Evolutionary conservation across 2,113 vertebrate genomes (phyloP).

Genomic region (Physeter macrocephalus): DNA sequence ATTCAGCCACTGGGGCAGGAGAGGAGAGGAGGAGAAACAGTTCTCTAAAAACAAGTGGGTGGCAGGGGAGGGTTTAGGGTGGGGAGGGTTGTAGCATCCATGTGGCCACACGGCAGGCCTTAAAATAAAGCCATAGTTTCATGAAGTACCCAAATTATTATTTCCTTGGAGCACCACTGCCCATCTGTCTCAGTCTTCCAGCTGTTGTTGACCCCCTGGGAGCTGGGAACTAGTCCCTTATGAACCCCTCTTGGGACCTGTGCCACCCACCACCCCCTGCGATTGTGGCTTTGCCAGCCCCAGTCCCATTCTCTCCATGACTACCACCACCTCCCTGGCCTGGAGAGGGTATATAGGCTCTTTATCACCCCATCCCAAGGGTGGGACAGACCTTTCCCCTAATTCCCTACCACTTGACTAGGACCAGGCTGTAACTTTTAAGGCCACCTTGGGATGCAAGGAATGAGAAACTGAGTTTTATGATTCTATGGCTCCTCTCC

Average conservation of each 20-base stretch:
- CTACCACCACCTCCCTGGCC: background rate
- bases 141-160: background rate
- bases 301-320: background rate
- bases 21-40: background rate
- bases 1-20: background rate
- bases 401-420: background rate
- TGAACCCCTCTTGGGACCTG: background rate
- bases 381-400: background rate
- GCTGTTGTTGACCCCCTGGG: background rate
- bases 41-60: background rate
- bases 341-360: too few species aligned
- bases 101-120: background rate
- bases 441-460: background rate
- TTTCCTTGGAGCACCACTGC: background rate
- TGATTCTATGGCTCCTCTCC: background rate
- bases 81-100: background rate
- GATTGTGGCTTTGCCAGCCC: background rate
- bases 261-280: background rate
- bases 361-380: background rate
- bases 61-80: too few species aligned
- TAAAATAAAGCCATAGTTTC: background rate
- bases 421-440: background rate
- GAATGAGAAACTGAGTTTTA: background rate
- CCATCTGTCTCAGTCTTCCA: background rate
- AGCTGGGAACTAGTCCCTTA: background rate